A percentile compares a stretch with the other conserved stretches of the same genome.
These are phyloP conservation scores for Rhagoletis pomonella DNA, from an alignment of 1,140 invertebrate species.

Conservation along the genomic window DNA sequence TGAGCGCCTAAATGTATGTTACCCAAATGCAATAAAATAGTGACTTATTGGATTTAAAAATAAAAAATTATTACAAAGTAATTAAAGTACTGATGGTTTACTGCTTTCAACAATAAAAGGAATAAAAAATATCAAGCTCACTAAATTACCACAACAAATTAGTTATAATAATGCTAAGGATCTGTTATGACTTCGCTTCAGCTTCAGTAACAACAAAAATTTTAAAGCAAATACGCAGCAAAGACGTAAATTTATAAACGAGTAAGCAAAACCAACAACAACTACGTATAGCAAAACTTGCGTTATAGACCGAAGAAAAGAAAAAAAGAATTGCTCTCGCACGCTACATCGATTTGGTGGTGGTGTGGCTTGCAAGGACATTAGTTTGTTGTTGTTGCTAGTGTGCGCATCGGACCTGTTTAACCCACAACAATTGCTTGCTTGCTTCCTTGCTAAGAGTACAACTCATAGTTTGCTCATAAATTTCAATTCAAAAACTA, in stretches of 20 bases:
- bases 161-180: too few relatives aligned
- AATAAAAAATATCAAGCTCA: too few relatives aligned
- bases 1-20: too few relatives aligned
- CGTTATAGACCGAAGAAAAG: neutral
- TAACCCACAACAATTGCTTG: neutral
- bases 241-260: neutral
- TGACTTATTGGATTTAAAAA: too few relatives aligned
- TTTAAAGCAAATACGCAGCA: neutral
- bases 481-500: conserved; percentile 38
- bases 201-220: neutral
- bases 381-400: neutral
- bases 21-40: too few relatives aligned
- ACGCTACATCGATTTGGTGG: conserved; percentile 3
- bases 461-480: conserved; percentile 8
- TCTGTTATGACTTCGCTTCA: neutral
- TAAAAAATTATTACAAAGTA: too few relatives aligned
- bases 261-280: neutral
- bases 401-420: neutral
- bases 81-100: too few relatives aligned
- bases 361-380: neutral
- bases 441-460: neutral
- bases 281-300: neutral
- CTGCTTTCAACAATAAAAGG: too few relatives aligned
- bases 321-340: neutral
- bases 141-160: too few relatives aligned